Evolutionary conservation across 2,888 invertebrate genomes (phyloP).

Genomic region (Vanessa cardui): DNA sequence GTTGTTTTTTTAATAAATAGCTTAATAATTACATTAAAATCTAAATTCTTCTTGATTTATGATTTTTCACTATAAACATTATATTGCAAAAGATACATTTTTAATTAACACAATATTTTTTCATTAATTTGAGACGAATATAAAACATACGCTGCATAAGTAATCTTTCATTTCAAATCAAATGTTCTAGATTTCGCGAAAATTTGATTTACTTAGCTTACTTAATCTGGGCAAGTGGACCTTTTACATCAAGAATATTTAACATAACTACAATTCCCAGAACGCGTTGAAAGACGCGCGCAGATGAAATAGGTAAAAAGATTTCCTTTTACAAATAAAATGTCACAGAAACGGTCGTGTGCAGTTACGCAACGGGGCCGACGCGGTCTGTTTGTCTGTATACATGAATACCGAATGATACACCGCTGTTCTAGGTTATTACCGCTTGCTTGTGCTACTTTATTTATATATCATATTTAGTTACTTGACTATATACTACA

Average conservation of each 20-base stretch:
- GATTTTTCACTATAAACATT: not conserved
- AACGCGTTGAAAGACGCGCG: not conserved
- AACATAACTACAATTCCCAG: too few relatives aligned
- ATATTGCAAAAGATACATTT: not conserved
- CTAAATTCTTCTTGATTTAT: not conserved
- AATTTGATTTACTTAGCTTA: too few relatives aligned
- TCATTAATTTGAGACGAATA: too few relatives aligned
- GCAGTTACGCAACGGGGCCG: conserved; percentile 64
- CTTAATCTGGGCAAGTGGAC: too few relatives aligned
- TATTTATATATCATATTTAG: not conserved
- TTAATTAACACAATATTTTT: too few relatives aligned
- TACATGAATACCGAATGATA: conserved; percentile 9
- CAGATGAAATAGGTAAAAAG: conserved; percentile 14
- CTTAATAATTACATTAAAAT: conserved; percentile 10
- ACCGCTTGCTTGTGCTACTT: conserved; percentile 10
- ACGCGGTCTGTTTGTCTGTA: conserved; percentile 55
- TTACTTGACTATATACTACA: not conserved
- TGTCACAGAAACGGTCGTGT: conserved; percentile 27
- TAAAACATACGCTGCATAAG: too few relatives aligned
- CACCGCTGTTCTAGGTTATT: conserved; percentile 33
- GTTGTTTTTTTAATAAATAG: not conserved
- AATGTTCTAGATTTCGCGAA: too few relatives aligned
- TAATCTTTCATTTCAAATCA: too few relatives aligned
- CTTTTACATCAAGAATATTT: too few relatives aligned
- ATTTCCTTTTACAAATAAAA: conserved; percentile 28